Conservation (phyloP, 2,888 invertebrate genomes). For the Drosophila niveifrons region DNA sequence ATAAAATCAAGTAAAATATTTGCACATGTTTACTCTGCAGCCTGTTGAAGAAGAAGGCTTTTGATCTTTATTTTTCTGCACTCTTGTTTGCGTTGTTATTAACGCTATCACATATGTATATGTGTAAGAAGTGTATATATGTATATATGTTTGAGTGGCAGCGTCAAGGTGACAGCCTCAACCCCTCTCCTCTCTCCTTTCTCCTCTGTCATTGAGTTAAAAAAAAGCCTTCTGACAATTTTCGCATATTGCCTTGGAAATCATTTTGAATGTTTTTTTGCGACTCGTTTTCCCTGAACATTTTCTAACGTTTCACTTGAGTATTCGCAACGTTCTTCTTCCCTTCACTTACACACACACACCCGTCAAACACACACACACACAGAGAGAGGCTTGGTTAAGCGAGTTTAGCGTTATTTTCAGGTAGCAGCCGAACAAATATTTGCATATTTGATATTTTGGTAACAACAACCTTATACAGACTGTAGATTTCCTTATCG, state of each 20-base stretch:
- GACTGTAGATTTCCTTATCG: constrained; percentile 75
- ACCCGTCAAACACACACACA: constrained; percentile 10
- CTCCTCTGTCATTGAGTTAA: constrained; percentile 16
- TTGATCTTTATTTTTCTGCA: constrained; percentile 70
- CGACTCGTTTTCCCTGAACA: constrained; percentile 47
- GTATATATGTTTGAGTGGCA: constrained; percentile 1
- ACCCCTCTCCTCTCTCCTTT: neutral
- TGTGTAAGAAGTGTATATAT: neutral
- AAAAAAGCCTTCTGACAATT: constrained; percentile 9
- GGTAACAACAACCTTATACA: constrained; percentile 72
- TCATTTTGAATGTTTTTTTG: constrained; percentile 39
- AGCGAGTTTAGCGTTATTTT: constrained; percentile 62
- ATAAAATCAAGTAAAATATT: constrained; percentile 80
- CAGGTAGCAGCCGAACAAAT: constrained; percentile 75
- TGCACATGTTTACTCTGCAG: constrained; percentile 70
- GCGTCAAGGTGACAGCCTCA: constrained; percentile 70
- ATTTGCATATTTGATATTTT: constrained; percentile 81
- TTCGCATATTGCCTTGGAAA: constrained; percentile 54
- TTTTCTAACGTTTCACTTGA: constrained; percentile 58
- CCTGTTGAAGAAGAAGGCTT: constrained; percentile 62
- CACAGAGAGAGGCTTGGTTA: constrained; percentile 8
- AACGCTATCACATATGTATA: constrained; percentile 40
- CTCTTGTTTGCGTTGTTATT: constrained; percentile 56
- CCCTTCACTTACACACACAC: constrained; percentile 4
- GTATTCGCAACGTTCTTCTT: constrained; percentile 47